Base-by-base conservation (phyloP, 1,140 invertebrate species). In the Geopemphigus sp. region DNA sequence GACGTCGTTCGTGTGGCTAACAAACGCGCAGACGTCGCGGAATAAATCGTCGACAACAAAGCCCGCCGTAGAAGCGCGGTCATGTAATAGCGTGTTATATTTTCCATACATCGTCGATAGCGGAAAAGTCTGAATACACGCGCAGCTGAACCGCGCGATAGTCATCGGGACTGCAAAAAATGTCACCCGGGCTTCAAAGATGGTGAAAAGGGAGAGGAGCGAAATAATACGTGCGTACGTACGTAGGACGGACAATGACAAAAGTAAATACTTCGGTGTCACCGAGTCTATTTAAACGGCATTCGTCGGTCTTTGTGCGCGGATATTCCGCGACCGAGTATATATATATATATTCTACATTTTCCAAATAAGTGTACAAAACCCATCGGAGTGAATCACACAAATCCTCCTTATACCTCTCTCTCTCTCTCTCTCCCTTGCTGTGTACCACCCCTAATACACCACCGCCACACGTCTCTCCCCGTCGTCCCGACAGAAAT, bases 241-340 rank as follows among this genome's bases (percentile, higher is more conserved):
- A 39, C 8, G 47, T 39, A 10, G 17, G 29, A 63, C 15, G 57
- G 54, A 76, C 72, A 76, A 76, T 76, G 74, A 47, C 74, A 63
- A 78, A 78, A 78, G 57, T 61, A 78, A 78, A 78, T 78, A 78
- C 24, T 14, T 39, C 73, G 73, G 54, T 76, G 73, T 76, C 73
- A n/a, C n/a, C 29, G 73, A 76, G 73, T 76, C 73, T 63, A 78
- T 78, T 78, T 78, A 63, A 78, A 57, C 59, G 61, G 56, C 50
- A 47, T 78, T 78, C 63, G 74, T 78, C 73, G 45, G 56, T 45
- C 73, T 76, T 76, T 76, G 74, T 63, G 56, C 32, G 56, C 32
- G 32, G 32, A 39, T 39, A 78, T 78, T 78, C 70, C 24, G 53
- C 29, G 32, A 29, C 12, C 19, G 66, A 39, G 22, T 11, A 50